Percentiles rank a stretch among this genome's conserved stretches.
These are phyloP conservation scores for Manis javanica DNA, from an alignment of 2,797 vertebrate species.

Conservation along the genomic window DNA sequence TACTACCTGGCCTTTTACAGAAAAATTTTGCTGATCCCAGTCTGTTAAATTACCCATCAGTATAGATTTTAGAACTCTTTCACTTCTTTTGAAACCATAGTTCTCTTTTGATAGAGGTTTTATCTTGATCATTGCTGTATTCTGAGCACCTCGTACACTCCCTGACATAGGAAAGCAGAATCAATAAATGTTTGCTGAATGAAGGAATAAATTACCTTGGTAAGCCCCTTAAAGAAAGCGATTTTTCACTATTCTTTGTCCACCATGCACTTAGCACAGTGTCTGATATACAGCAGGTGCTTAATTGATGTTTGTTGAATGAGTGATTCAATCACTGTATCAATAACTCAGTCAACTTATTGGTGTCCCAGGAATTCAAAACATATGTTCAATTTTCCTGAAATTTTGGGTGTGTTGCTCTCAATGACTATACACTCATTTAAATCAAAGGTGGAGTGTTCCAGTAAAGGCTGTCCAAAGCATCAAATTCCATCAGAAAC, in stretches of 20 bases:
- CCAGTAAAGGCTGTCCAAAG: not conserved
- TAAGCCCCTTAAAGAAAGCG: not conserved
- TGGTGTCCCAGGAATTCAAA: not conserved
- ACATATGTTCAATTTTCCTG: not conserved
- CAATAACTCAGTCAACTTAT: not conserved
- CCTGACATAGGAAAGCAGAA: not conserved
- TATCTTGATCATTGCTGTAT: not conserved
- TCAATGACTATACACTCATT: not conserved
- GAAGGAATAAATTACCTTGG: not conserved
- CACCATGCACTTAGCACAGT: not conserved
- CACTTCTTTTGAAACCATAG: not conserved
- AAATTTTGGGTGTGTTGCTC: not conserved
- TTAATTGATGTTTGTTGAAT: not conserved
- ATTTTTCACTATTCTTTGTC: not conserved
- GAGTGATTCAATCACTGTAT: not conserved
- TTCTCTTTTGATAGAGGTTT: not conserved
- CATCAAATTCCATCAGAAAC: conserved; percentile 24
- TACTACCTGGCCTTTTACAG: not conserved
- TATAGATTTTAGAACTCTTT: not conserved
- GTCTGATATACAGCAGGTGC: not conserved
- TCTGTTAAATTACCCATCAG: not conserved
- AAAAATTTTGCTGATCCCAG: not conserved
- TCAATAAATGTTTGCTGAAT: not conserved
- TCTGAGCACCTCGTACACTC: not conserved
- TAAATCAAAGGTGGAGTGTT: not conserved